Conservation (phyloP, 2,113 vertebrate genomes). For the Poicephalus gulielmi region DNA sequence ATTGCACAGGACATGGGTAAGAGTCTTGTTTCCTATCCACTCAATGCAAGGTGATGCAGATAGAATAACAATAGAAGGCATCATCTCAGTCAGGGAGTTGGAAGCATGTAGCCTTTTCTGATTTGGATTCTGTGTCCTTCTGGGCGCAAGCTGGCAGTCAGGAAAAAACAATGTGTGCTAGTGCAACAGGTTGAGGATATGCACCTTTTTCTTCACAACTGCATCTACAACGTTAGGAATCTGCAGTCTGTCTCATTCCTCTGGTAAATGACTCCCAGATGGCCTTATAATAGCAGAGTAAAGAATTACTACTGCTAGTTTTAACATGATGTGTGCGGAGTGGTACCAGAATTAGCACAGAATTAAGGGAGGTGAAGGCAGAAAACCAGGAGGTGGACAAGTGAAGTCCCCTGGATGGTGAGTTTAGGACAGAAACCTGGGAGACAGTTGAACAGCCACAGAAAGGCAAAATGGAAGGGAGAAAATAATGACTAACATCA, state of each 20-base stretch:
- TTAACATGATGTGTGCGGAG: neutral
- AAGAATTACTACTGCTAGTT: neutral
- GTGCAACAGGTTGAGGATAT: neutral
- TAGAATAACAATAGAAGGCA: neutral
- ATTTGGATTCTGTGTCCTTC: neutral
- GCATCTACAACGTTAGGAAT: neutral
- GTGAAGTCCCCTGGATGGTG: neutral
- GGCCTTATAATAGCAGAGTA: neutral
- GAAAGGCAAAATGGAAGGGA: neutral
- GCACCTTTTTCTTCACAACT: neutral
- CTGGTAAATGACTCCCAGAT: neutral
- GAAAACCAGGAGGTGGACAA: neutral
- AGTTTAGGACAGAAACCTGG: neutral
- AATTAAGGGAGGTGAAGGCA: neutral
- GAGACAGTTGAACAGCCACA: neutral
- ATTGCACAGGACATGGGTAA: neutral
- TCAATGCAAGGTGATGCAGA: neutral
- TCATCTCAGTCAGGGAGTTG: neutral
- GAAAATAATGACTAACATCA: neutral
- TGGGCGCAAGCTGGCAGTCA: neutral
- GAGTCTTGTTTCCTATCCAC: neutral
- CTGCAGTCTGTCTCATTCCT: neutral
- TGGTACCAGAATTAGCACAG: neutral
- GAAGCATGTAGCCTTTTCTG: neutral
- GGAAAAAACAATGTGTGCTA: neutral